A percentile compares a stretch with the other conserved stretches of the same genome.
Conservation (phyloP, 2,888 invertebrate genomes). For the Mamestra brassicae region DNA sequence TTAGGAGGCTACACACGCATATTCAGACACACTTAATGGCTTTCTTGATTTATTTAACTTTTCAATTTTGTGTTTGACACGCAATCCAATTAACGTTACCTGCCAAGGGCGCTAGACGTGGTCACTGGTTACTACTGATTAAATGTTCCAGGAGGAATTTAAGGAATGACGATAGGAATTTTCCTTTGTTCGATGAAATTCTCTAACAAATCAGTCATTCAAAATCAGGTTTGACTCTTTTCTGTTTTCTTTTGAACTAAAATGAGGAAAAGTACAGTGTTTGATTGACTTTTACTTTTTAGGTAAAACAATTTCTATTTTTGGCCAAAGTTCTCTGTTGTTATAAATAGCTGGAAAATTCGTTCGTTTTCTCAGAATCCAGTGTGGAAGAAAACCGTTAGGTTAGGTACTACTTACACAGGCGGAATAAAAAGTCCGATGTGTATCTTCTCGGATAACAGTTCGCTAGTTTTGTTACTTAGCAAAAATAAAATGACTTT, state of each 20-base stretch:
- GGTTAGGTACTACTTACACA: conserved; percentile 5
- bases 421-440: conserved; percentile 2
- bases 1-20: conserved; percentile 40
- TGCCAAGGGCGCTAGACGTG: conserved; percentile 17
- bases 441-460: neutral
- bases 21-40: conserved; percentile 44
- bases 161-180: conserved; percentile 11
- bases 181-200: conserved; percentile 27
- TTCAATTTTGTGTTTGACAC: conserved; percentile 44
- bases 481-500: conserved; percentile 1
- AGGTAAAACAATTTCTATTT: neutral
- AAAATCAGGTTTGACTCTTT: conserved; percentile 15
- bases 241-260: conserved; percentile 11
- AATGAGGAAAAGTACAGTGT: neutral
- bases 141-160: conserved; percentile 41
- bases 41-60: conserved; percentile 57
- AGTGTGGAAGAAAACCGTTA: conserved; percentile 7
- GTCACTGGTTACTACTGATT: conserved; percentile 28
- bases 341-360: conserved; percentile 10
- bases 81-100: conserved; percentile 44
- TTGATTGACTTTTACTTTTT: neutral
- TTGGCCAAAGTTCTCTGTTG: too few species aligned
- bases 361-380: conserved; percentile 18
- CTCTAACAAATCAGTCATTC: conserved; percentile 20
- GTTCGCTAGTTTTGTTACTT: neutral